A percentile compares a stretch with the other conserved stretches of the same genome.
These are phyloP conservation scores for Brenthis daphne DNA, from an alignment of 2,888 invertebrate species.

Conservation along the genomic window DNA sequence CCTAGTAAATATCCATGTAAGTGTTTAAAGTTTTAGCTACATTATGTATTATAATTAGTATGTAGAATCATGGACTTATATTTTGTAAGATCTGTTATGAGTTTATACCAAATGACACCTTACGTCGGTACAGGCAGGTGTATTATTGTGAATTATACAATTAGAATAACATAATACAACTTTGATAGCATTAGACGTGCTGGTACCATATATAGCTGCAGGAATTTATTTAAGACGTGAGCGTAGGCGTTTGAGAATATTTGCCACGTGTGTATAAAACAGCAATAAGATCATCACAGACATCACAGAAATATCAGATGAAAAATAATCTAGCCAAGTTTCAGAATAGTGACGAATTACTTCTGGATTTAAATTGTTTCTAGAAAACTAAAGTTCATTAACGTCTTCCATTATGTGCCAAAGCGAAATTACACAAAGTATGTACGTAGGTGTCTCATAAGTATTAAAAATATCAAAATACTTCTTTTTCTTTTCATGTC, in stretches of 20 bases:
- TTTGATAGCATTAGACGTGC: slow-evolving; percentile 21
- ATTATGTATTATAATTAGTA: too few relatives aligned
- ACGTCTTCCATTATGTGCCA: slow-evolving; percentile 68
- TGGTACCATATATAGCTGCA: slow-evolving; percentile 23
- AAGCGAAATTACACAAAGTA: slow-evolving; percentile 50
- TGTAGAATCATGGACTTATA: too few relatives aligned
- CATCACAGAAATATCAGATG: slow-evolving; percentile 23
- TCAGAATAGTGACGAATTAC: slow-evolving; percentile 40
- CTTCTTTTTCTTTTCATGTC: neutral
- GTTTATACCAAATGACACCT: too few relatives aligned
- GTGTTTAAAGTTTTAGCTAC: too few relatives aligned
- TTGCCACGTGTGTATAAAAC: slow-evolving; percentile 25
- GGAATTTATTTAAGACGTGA: slow-evolving; percentile 27
- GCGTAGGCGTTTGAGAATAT: slow-evolving; percentile 31
- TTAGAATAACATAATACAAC: slow-evolving; percentile 16
- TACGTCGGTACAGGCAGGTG: neutral
- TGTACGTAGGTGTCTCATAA: slow-evolving; percentile 52
- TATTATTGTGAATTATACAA: neutral
- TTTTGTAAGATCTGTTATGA: too few relatives aligned
- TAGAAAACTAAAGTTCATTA: slow-evolving; percentile 68
- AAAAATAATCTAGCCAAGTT: slow-evolving; percentile 41
- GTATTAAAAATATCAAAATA: slow-evolving; percentile 41
- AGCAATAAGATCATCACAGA: slow-evolving; percentile 21
- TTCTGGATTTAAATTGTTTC: slow-evolving; percentile 50
- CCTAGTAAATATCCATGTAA: too few relatives aligned